Evolutionary conservation across 2,888 invertebrate species (phyloP).

Genomic region (Sminthurides aquaticus): DNA sequence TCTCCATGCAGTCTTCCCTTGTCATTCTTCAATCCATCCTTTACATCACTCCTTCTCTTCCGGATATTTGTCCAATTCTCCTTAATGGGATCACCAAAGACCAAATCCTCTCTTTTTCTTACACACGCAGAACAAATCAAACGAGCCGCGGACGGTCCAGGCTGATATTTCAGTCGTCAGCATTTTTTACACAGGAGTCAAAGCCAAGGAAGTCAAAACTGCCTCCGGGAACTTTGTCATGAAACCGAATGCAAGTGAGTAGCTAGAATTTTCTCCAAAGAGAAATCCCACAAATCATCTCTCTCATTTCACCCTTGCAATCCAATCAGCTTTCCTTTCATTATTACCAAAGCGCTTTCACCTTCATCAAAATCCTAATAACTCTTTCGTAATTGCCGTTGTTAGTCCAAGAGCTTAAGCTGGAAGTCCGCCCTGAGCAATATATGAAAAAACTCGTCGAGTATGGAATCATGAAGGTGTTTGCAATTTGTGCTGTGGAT

Average conservation of each 20-base stretch:
- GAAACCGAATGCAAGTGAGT: conserved; percentile 58
- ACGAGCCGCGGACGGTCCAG: conserved; percentile 55
- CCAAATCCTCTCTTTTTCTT: neutral
- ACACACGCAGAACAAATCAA: conserved; percentile 46
- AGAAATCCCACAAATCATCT: too few species aligned
- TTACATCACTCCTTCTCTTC: too few species aligned
- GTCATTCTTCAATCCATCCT: too few species aligned
- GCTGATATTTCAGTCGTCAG: conserved; percentile 61
- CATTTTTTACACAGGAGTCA: conserved; percentile 70
- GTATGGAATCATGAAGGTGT: conserved; percentile 70
- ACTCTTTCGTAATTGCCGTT: neutral
- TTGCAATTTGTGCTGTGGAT: conserved; percentile 66
- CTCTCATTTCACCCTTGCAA: too few species aligned
- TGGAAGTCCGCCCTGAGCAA: conserved; percentile 59
- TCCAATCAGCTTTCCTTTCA: neutral
- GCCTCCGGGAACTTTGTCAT: conserved; percentile 60
- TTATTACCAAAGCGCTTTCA: neutral
- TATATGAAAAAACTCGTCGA: conserved; percentile 72
- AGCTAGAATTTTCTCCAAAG: too few species aligned
- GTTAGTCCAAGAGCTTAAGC: conserved; percentile 54
- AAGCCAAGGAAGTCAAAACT: conserved; percentile 62
- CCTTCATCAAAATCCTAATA: neutral
- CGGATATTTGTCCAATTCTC: neutral
- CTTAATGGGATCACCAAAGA: neutral
- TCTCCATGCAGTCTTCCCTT: too few species aligned